Evolutionary conservation across 2,113 vertebrate species (phyloP).

Genomic region (Cairina moschata): DNA sequence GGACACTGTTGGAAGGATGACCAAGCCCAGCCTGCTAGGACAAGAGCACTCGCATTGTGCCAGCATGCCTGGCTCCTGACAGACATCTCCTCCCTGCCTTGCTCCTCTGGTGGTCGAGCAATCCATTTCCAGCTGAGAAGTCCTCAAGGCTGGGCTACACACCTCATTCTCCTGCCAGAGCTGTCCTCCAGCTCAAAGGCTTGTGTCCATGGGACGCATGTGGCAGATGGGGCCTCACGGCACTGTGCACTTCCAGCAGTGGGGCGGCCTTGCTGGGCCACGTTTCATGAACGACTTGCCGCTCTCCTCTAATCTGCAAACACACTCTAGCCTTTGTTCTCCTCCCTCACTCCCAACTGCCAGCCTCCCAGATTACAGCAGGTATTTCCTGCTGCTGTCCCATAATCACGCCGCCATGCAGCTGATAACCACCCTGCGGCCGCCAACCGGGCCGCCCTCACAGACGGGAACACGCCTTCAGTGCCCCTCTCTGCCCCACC

Average conservation of each 20-base stretch:
- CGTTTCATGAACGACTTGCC: not conserved
- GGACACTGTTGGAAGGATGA: not conserved
- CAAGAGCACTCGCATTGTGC: fast-evolving
- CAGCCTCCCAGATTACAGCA: not conserved
- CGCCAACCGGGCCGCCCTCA: not conserved
- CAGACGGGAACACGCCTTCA: not conserved
- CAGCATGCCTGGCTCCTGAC: not conserved
- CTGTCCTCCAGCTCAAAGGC: not conserved
- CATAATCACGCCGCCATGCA: fast-evolving
- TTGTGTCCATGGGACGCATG: not conserved
- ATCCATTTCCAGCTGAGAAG: not conserved
- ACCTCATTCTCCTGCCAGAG: not conserved
- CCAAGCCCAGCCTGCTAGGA: not conserved
- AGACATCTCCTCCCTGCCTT: not conserved
- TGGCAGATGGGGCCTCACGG: fast-evolving
- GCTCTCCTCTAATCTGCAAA: conserved; percentile 19
- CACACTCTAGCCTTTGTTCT: conserved; percentile 41
- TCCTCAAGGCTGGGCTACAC: not conserved
- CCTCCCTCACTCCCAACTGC: not conserved
- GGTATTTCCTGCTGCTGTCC: conserved; percentile 1
- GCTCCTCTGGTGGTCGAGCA: not conserved
- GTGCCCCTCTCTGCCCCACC: not conserved
- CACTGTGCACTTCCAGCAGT: fast-evolving
- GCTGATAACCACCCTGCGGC: not conserved
- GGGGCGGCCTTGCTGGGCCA: not conserved